Evolutionary conservation across 2,113 vertebrate genomes (phyloP), one percentile per base, ranked within the genome.

Genomic region (Mungos mungo): DNA sequence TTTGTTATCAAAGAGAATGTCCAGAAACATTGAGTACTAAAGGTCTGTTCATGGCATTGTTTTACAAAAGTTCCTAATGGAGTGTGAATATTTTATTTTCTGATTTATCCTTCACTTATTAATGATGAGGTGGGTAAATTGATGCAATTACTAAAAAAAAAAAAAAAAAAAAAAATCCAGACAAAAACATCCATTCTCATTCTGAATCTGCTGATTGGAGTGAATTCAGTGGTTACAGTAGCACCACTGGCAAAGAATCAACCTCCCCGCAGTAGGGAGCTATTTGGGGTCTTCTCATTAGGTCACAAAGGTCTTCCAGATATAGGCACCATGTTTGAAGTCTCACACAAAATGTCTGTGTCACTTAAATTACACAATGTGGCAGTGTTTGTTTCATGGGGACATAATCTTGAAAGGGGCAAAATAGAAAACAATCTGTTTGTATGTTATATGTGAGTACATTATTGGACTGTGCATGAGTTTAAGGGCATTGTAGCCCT

Each of bases 1-100:
- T 99, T 99, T 99, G 99, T 99, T 99, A 99, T 99, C 99, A 99
- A 99, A 99, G 99, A 99, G 99, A 99, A 99, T 98, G 98, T 99
- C 99, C 99, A 98, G 98, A 99, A 99, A 99, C 98, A 99, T 96
- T 98, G 92, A 98, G 98, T 99, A 99, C 98, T 98, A 99, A 99
- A 98, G 95, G 99, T 99, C 97, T 98, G 97, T 99, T 99, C 98
- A 99, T 98, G 98, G 98, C 97, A 97, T 98, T 96, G 93, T 98
- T 98, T 98, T 98, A 98, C 98, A 98, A 98, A 99, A 99, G 95
- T 98, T 99, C 98, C 99, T 98, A 98, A 98, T 97, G 98, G 98
- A 98, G 98, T 97, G 98, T 98, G 98, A 99, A 96, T 98, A 96
- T 96, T 99, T 99, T 98, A 98, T 98, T 98, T 98, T 97, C 98